Evolutionary conservation across 2,113 vertebrate species (phyloP).

Genomic region (Illadopsis cleaveri): DNA sequence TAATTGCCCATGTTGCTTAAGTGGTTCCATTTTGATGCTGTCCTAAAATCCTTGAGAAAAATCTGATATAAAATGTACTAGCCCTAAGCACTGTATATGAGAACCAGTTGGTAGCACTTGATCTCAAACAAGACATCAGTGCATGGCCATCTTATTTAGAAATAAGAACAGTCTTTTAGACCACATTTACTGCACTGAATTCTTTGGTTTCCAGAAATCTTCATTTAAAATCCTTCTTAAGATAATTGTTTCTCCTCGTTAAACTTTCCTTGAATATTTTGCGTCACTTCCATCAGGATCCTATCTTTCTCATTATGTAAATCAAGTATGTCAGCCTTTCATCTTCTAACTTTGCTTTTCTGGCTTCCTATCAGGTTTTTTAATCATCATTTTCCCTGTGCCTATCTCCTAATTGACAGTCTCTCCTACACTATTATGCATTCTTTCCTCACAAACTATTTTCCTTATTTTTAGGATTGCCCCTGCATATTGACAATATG

Average conservation of each 20-base stretch:
- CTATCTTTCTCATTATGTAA: not conserved
- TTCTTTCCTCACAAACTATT: not conserved
- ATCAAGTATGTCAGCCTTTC: not conserved
- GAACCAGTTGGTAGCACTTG: not conserved
- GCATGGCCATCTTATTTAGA: not conserved
- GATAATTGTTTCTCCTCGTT: not conserved
- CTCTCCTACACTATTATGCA: not conserved
- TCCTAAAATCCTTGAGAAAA: not conserved
- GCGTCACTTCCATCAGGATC: not conserved
- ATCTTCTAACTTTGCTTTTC: not conserved
- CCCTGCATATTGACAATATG: not conserved
- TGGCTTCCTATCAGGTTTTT: not conserved
- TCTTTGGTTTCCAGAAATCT: not conserved
- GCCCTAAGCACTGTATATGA: not conserved
- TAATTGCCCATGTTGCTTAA: not conserved
- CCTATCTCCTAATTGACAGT: not conserved
- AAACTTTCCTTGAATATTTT: not conserved
- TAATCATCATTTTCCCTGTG: accelerated
- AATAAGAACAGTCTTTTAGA: not conserved
- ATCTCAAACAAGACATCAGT: not conserved
- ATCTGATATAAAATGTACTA: not conserved
- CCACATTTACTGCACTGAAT: not conserved
- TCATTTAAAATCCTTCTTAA: not conserved
- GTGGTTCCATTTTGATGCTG: not conserved
- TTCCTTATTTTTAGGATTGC: not conserved